phyloP scores from a whole-genome alignment of 2,888 invertebrate species.

The Aethes cnicana region DNA sequence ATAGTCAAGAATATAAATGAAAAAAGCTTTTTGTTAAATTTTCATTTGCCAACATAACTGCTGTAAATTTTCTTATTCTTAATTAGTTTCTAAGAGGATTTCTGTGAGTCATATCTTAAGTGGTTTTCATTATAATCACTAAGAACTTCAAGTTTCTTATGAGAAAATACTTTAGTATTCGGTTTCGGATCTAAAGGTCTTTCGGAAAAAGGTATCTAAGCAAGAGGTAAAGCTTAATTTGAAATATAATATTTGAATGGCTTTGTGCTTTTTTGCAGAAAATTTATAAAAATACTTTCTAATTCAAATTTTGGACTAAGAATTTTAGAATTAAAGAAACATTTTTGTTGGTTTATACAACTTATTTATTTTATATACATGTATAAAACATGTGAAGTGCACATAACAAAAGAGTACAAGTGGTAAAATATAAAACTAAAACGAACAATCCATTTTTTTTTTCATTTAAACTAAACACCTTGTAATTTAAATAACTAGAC shows the following conservation, averaged over 20 bases:
- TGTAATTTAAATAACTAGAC: constrained; percentile 18
- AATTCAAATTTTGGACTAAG: too few species aligned
- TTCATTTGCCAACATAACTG: too few species aligned
- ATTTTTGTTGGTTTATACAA: constrained; percentile 8
- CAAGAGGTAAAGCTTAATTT: too few species aligned
- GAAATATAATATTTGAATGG: too few species aligned
- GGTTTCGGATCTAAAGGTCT: too few species aligned
- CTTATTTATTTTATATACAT: constrained; percentile 6
- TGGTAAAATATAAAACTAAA: constrained; percentile 26
- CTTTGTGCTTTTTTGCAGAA: too few species aligned
- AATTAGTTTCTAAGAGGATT: not conserved
- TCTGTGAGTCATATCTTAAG: not conserved
- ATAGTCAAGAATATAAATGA: too few species aligned
- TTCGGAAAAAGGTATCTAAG: too few species aligned
- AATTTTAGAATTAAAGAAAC: not conserved
- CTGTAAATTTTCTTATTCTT: not conserved
- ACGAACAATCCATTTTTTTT: constrained; percentile 1
- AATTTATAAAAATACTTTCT: too few species aligned
- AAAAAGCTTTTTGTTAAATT: too few species aligned
- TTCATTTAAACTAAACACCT: not conserved
- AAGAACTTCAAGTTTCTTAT: not conserved
- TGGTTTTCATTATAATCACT: not conserved
- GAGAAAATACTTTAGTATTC: too few species aligned
- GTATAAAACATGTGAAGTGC: constrained; percentile 25
- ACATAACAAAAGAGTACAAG: constrained; percentile 23